A percentile compares a stretch with the other conserved stretches of the same genome.
Evolutionary conservation across 2,113 vertebrate genomes (phyloP).

Genomic region (Pitta sordida): DNA sequence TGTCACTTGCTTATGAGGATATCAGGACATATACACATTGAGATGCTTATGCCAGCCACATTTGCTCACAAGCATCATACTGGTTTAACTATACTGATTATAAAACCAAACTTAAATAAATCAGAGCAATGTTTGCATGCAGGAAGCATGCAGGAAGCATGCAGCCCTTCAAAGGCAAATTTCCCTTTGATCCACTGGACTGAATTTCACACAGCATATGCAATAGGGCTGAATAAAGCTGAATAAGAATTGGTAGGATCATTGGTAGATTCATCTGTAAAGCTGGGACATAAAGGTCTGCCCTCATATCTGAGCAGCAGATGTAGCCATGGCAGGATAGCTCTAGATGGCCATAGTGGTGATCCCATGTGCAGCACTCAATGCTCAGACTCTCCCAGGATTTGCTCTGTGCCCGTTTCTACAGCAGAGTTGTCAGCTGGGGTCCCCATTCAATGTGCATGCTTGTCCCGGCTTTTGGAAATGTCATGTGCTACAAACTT

Average conservation of each 20-base stretch:
- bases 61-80: not conserved
- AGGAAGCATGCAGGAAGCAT: conserved; percentile 15
- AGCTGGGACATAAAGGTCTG: not conserved
- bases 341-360: not conserved
- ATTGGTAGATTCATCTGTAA: not conserved
- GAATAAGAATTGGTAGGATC: not conserved
- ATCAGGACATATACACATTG: not conserved
- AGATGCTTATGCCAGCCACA: not conserved
- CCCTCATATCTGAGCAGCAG: not conserved
- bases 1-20: not conserved
- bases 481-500: rapidly evolving
- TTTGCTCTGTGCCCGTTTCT: not conserved
- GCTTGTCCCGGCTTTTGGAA: not conserved
- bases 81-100: conserved; percentile 1
- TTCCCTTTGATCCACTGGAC: conserved; percentile 25
- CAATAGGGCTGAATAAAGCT: conserved; percentile 34
- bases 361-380: not conserved
- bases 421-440: not conserved
- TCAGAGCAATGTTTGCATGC: conserved; percentile 1
- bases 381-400: not conserved
- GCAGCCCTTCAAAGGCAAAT: conserved; percentile 21
- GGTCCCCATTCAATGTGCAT: not conserved
- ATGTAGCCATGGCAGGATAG: not conserved
- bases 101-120: conserved; percentile 45
- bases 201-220: conserved; percentile 14